Evolutionary conservation across 2,113 vertebrate genomes (phyloP).

Genomic region (Pao palembangensis): DNA sequence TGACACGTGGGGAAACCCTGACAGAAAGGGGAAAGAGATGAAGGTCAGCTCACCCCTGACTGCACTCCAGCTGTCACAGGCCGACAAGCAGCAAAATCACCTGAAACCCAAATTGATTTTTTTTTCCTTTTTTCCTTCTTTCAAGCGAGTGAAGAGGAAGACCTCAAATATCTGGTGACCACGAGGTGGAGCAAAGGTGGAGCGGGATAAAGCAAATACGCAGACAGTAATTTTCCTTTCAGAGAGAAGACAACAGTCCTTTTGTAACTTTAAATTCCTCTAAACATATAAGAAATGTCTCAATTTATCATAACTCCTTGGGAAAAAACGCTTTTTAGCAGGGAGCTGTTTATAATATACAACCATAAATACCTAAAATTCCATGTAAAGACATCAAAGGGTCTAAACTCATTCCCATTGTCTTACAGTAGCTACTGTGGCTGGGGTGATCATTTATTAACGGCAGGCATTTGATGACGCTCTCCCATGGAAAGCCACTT

Average conservation of each 20-base stretch:
- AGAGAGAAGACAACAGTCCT: slow-evolving; percentile 15
- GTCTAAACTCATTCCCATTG: slow-evolving; percentile 17
- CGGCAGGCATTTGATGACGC: slow-evolving; percentile 61
- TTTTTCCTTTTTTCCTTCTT: slow-evolving; percentile 5
- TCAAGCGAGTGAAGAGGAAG: slow-evolving; percentile 44
- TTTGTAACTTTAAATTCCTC: neutral
- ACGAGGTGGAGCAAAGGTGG: slow-evolving; percentile 32
- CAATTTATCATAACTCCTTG: neutral
- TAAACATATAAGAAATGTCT: neutral
- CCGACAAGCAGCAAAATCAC: slow-evolving; percentile 63
- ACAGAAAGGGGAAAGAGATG: slow-evolving; percentile 49
- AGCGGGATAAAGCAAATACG: slow-evolving; percentile 35
- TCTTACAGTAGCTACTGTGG: slow-evolving; percentile 24
- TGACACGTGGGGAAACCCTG: slow-evolving; percentile 34
- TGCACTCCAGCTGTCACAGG: slow-evolving; percentile 53
- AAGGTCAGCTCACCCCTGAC: slow-evolving; percentile 58
- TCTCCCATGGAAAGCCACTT: slow-evolving; percentile 57
- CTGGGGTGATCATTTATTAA: slow-evolving; percentile 70
- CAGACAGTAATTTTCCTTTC: slow-evolving; percentile 57
- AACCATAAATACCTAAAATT: slow-evolving; percentile 1
- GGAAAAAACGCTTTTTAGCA: neutral
- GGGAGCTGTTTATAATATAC: slow-evolving; percentile 3
- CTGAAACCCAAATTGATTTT: slow-evolving; percentile 71
- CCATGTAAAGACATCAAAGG: slow-evolving; percentile 3
- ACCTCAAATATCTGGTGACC: slow-evolving; percentile 69